Base-by-base conservation (phyloP, 2,797 vertebrate species). In the Danio tinwini region DNA sequence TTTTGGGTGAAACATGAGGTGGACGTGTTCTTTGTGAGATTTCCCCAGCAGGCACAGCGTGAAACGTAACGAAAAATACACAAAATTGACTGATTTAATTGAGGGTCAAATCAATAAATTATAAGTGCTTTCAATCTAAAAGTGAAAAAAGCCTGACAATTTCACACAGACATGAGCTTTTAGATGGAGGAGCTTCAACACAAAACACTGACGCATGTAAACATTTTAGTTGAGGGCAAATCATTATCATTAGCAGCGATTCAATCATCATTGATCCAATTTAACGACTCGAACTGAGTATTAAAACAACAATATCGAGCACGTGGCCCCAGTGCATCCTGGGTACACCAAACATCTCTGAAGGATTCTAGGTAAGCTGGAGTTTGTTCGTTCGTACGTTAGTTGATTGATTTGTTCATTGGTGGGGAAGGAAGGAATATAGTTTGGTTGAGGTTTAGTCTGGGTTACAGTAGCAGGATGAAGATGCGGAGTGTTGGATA, bases 401-500 rank as follows among this genome's bases (percentile, higher is more conserved):
- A 39, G 8, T 53, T 70, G n/a, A 21, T 40, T 69, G 8, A 11
- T 29, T 39, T 68, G 6, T 67, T 63, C 12, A 0, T 62, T 74
- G 7, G 8, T 6, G 52, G 11, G 10, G 2, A 10, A 62, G 16
- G 44, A 49, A 47, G 44, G n/a, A 7, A 49, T 58, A 61, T 37
- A 10, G 29, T 7, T 8, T 42, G 17, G 47, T 39, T 67, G n/a
- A 21, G n/a, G 69, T 72, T 72, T 44, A 29, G 29, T 29, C 29
- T 29, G 29, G 29, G 3, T 29, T 29, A 29, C 29, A 42, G 37
- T 53, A 8, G 5, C 9, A 7, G 49, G 61, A 12, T 65, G 75
- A 77, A 76, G 84, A 82, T 87, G 73, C 87, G 49, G 86, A 86
- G 84, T 89, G 93, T 90, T 83, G 53, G 16, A 39, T 65, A 53